A percentile compares a stretch with the other conserved stretches of the same genome.
Evolutionary conservation across 2,888 invertebrate species (phyloP).

Genomic region (Limnephilus auricula): DNA sequence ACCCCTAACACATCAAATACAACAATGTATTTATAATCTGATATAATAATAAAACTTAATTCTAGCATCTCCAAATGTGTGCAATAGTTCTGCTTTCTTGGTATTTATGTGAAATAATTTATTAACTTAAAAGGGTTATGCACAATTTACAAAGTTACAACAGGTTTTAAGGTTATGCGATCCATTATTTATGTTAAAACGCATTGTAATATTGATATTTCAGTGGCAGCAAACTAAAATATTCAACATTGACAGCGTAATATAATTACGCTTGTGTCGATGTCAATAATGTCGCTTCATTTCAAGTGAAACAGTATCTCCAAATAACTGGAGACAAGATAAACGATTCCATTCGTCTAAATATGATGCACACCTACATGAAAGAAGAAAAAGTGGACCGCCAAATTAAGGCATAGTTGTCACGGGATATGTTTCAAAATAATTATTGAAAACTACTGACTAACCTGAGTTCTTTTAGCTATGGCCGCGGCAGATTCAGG

Average conservation of each 20-base stretch:
- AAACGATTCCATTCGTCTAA: not conserved
- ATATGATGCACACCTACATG: conserved; percentile 31
- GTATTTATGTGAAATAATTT: not conserved
- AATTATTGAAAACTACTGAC: conserved; percentile 1
- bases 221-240: not conserved
- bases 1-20: not conserved
- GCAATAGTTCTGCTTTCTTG: not conserved
- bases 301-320: not conserved
- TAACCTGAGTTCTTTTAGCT: conserved; percentile 19
- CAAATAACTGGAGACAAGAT: not conserved
- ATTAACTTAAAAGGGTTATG: not conserved
- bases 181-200: not conserved
- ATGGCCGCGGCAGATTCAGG: conserved; percentile 17
- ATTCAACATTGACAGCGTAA: not conserved
- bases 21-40: not conserved
- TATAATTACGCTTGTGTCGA: not conserved
- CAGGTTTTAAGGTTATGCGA: not conserved
- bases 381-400: conserved; percentile 19
- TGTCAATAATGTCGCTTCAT: not conserved
- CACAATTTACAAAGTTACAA: not conserved
- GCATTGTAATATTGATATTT: not conserved
- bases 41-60: not conserved
- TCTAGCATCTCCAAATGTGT: not conserved
- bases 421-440: conserved; percentile 31
- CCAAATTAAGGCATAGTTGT: conserved; percentile 42